Conservation (phyloP, 1,140 invertebrate genomes). For the Anastatus disparis region DNA sequence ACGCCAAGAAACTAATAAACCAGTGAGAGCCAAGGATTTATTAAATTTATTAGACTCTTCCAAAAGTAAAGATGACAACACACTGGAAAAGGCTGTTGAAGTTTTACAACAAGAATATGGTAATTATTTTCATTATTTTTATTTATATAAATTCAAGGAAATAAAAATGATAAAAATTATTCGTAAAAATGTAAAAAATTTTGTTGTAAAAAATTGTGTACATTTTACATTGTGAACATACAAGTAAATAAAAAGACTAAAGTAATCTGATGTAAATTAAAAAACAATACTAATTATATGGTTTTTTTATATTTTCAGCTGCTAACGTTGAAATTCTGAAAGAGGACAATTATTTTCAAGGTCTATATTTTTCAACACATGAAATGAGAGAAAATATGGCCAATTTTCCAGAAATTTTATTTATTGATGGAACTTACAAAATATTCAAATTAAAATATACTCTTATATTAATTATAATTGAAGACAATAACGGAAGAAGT, state of each 20-base stretch:
- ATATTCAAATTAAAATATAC: slow-evolving; percentile 3
- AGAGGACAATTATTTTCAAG: slow-evolving; percentile 78
- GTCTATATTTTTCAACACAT: slow-evolving; percentile 54
- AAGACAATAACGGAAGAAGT: slow-evolving; percentile 25
- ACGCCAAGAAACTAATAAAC: background rate
- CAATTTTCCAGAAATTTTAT: slow-evolving; percentile 38
- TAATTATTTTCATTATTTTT: too few species aligned
- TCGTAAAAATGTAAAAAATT: too few species aligned
- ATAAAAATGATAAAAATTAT: too few species aligned
- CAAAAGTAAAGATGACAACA: background rate
- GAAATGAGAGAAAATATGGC: slow-evolving; percentile 21
- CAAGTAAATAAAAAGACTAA: too few species aligned
- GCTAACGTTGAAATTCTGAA: slow-evolving; percentile 39
- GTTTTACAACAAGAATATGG: too few species aligned
- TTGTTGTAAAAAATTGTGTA: too few species aligned
- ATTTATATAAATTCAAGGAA: too few species aligned
- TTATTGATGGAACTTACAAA: slow-evolving; percentile 43
- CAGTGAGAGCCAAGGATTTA: background rate
- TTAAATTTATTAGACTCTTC: background rate
- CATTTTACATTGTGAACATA: too few species aligned
- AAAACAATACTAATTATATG: too few species aligned
- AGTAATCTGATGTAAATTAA: too few species aligned
- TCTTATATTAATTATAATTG: slow-evolving; percentile 29
- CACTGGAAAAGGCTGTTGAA: too few species aligned
- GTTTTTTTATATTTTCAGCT: background rate